Evolutionary conservation across 2,888 invertebrate genomes (phyloP).

Genomic region (Gastracanthus pulcherrimus): DNA sequence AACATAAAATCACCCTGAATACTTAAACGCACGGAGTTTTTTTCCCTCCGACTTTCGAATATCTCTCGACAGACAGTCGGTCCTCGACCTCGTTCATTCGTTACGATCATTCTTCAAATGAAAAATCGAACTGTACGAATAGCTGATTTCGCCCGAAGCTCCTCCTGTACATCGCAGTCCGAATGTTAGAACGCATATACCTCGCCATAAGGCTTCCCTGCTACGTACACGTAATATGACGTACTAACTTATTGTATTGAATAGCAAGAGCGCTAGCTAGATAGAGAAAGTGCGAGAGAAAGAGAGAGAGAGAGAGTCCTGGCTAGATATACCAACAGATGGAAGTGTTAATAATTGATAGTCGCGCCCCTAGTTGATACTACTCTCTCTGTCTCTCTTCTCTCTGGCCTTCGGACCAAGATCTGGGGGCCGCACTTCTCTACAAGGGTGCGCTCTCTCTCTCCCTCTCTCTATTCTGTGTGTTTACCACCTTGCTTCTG

Average conservation of each 20-base stretch:
- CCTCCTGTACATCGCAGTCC: background rate
- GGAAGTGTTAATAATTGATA: conserved; percentile 77
- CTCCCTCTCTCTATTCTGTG: conserved; percentile 25
- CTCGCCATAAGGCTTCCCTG: conserved; percentile 62
- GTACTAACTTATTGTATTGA: conserved; percentile 59
- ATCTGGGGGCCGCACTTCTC: conserved; percentile 45
- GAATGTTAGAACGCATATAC: conserved; percentile 57
- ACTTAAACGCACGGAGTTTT: conserved; percentile 8
- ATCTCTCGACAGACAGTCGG: background rate
- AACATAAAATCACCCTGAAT: conserved; percentile 16
- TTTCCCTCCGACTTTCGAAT: background rate
- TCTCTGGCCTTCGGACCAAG: conserved; percentile 51
- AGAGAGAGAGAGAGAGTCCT: conserved; percentile 13
- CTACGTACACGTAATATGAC: conserved; percentile 69
- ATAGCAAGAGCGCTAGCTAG: background rate
- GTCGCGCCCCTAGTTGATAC: conserved; percentile 72
- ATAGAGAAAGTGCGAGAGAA: conserved; percentile 5
- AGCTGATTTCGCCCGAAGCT: conserved; percentile 39
- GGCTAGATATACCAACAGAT: conserved; percentile 74
- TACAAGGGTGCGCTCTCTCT: conserved; percentile 15
- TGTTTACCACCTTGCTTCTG: conserved; percentile 58
- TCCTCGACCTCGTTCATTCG: conserved; percentile 6
- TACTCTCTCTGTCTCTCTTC: conserved; percentile 49
- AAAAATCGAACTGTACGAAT: conserved; percentile 31
- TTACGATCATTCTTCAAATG: conserved; percentile 47